Percentiles rank a stretch among this genome's conserved stretches.
These are phyloP conservation scores for Setophaga coronata DNA, from an alignment of 2,113 vertebrate species.

Conservation along the genomic window DNA sequence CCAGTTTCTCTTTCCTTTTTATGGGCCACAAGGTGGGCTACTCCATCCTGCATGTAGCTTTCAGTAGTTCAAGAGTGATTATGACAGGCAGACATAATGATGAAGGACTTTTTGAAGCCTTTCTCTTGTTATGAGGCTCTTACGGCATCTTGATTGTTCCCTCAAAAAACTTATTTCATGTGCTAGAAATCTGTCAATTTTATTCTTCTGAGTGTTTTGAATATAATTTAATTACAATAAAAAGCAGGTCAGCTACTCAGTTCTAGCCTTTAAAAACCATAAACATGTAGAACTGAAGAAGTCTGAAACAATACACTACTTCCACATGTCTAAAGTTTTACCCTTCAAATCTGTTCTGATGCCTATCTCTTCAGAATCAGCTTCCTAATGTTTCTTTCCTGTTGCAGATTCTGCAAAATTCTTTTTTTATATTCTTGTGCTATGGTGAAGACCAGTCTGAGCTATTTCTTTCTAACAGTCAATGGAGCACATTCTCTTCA, in stretches of 20 bases:
- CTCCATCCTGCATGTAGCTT: accelerated
- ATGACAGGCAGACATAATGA: too few species aligned
- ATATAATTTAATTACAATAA: not conserved
- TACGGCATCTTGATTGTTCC: not conserved
- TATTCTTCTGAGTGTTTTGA: not conserved
- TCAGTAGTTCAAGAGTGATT: not conserved
- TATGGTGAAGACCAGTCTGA: not conserved
- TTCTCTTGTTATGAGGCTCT: not conserved
- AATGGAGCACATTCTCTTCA: not conserved
- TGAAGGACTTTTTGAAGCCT: not conserved
- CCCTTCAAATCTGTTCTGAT: not conserved
- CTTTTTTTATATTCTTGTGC: not conserved
- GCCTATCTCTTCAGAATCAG: not conserved
- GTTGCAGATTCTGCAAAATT: not conserved
- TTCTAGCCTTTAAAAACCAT: not conserved
- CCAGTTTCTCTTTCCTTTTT: accelerated
- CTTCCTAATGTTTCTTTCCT: not conserved
- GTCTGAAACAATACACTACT: not conserved
- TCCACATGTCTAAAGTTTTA: not conserved
- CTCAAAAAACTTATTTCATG: not conserved
- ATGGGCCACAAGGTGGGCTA: accelerated
- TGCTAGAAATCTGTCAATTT: not conserved
- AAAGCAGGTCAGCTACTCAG: not conserved
- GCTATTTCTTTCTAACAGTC: not conserved
- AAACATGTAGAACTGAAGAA: not conserved